Evolutionary conservation across 2,888 invertebrate species (phyloP), one percentile per base, ranked within the genome.

Genomic region (Augiades crinisus): DNA sequence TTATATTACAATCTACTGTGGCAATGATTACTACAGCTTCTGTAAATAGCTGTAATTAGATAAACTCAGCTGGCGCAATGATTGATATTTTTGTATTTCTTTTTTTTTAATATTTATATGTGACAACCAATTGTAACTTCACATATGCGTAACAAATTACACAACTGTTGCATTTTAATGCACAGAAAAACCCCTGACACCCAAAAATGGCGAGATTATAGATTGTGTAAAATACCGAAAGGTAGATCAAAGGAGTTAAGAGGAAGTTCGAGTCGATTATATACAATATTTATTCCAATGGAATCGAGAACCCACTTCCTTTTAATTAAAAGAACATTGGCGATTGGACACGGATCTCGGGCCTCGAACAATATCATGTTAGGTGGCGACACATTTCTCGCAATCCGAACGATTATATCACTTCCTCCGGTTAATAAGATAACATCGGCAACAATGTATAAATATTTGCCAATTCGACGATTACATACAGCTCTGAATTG

Each of bases 391-490:
- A 41, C 33, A 34, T 41, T 30, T 40, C 47, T 33, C 31, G 13
- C 33, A 47, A 31, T 40, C 22, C 21, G 8, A 40, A 16, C 22
- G 41, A 34, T 49, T 49, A 49, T 34, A 27, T 41, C 40, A 49
- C 41, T 49, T 49, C 41, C 41, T 41, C n/a, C 34, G 34, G 49
- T 41, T 34, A 41, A 41, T 34, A 17, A 27, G 30, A 40, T 49
- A 49, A 49, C 14, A 40, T 49, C 40, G 14, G 47, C n/a, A 47
- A 47, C 47, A 47, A 47, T 47, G 21, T 40, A 46, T 33, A 36
- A 46, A 36, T 19, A 41, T 49, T 49, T 49, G 24, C 41, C 34
- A 49, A 41, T 41, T 41, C 7, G 16, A 22, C 31, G 34, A 34
- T 34, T 41, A 40, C 24, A 12, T 40, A 12, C 10, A 30, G 7